Evolutionary conservation across 2,113 vertebrate species (phyloP).

Genomic region (Phainopepla nitens): DNA sequence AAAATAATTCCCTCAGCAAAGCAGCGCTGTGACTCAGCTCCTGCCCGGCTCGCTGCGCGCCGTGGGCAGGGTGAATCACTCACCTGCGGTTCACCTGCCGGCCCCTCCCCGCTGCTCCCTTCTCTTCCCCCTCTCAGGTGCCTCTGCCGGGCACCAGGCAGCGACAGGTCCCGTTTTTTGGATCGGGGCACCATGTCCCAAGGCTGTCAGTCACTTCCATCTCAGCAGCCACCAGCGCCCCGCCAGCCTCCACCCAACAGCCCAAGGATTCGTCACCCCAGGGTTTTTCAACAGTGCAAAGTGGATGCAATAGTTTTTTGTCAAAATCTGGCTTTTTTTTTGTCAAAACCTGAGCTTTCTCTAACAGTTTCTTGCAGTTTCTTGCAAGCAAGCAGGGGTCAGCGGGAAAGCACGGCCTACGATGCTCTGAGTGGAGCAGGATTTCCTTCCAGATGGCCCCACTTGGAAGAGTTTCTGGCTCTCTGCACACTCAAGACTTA

Average conservation of each 20-base stretch:
- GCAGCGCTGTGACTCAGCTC: not conserved
- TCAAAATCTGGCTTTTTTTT: not conserved
- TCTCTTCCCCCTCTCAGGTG: too few species aligned
- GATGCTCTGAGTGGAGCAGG: not conserved
- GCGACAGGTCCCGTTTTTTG: fast-evolving
- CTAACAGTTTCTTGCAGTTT: not conserved
- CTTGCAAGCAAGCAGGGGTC: not conserved
- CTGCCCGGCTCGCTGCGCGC: not conserved
- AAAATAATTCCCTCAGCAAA: not conserved
- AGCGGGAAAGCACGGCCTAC: not conserved
- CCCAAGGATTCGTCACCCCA: fast-evolving
- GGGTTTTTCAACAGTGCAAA: not conserved
- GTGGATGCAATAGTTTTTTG: not conserved
- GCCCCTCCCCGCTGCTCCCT: not conserved
- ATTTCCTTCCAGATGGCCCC: not conserved
- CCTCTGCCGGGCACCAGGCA: not conserved
- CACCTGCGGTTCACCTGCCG: not conserved
- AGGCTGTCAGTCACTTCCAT: fast-evolving
- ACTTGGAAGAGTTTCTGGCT: not conserved
- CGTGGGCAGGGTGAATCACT: not conserved
- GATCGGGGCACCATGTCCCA: fast-evolving
- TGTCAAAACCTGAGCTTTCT: not conserved
- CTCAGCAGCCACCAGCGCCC: fast-evolving
- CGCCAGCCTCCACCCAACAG: not conserved
- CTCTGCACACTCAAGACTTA: not conserved